phyloP scores from a whole-genome alignment of 2,113 vertebrate genomes.

The Marmota monax region DNA sequence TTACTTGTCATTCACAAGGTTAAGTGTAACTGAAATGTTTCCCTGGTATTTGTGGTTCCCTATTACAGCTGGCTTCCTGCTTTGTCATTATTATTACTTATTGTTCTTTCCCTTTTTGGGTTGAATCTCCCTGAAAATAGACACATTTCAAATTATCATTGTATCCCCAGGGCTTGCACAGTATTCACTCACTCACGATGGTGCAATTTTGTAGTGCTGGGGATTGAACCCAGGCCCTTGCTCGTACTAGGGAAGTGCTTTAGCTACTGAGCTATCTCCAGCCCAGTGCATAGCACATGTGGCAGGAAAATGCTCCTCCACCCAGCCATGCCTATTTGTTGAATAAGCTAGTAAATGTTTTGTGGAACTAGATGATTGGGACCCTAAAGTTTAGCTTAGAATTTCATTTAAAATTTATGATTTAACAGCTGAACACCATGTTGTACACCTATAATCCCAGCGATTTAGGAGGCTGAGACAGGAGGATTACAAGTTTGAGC shows the following conservation, averaged over 20 bases:
- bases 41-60: background rate
- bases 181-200: background rate
- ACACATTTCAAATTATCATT: background rate
- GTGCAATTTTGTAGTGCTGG: background rate
- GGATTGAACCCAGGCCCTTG: background rate
- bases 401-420: slow-evolving; percentile 53
- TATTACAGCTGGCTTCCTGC: background rate
- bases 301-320: background rate
- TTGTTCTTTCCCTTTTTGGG: background rate
- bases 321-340: background rate
- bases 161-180: background rate
- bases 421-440: background rate
- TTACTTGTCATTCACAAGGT: slow-evolving; percentile 7
- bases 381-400: slow-evolving; percentile 51
- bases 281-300: background rate
- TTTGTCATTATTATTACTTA: background rate
- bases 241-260: too few species aligned
- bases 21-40: background rate
- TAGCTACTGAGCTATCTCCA: background rate
- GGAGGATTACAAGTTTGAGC: too few species aligned
- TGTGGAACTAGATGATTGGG: slow-evolving; percentile 1
- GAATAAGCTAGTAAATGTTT: slow-evolving; percentile 39
- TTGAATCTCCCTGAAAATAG: background rate
- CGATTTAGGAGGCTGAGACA: too few species aligned
- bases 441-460: too few species aligned